Conservation (phyloP, 1,140 invertebrate species). For the Drosophila nigrodunni region DNA sequence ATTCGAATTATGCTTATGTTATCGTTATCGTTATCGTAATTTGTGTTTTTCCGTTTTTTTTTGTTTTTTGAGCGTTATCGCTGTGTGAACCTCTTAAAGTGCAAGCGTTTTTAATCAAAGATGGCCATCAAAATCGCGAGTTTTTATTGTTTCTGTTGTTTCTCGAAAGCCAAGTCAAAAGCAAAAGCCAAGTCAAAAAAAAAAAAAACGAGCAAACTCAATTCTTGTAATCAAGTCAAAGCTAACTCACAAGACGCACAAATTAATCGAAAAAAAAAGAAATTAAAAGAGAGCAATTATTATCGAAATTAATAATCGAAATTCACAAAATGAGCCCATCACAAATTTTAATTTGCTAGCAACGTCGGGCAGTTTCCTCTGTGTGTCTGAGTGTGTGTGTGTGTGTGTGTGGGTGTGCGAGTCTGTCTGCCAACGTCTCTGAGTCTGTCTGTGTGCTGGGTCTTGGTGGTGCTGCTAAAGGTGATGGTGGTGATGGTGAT, state of each 20-base stretch:
- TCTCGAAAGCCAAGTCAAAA: slow-evolving; percentile 43
- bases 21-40: slow-evolving; percentile 31
- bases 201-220: slow-evolving; percentile 27
- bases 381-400: slow-evolving; percentile 17
- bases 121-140: slow-evolving; percentile 51
- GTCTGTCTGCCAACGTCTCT: too few species aligned
- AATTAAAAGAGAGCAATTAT: neutral
- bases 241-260: slow-evolving; percentile 25
- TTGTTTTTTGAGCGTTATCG: slow-evolving; percentile 32
- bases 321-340: slow-evolving; percentile 72
- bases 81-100: slow-evolving; percentile 58
- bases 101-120: slow-evolving; percentile 85
- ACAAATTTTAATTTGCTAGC: slow-evolving; percentile 80
- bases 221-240: slow-evolving; percentile 25
- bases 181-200: slow-evolving; percentile 24
- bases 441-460: neutral
- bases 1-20: slow-evolving; percentile 32
- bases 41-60: slow-evolving; percentile 13
- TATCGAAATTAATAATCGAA: slow-evolving; percentile 24
- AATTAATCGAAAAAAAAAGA: slow-evolving; percentile 24
- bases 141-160: slow-evolving; percentile 58
- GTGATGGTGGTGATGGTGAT: neutral
- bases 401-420: slow-evolving; percentile 4
- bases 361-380: slow-evolving; percentile 34
- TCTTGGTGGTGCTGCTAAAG: neutral